Evolutionary conservation across 2,797 vertebrate genomes (phyloP).

Genomic region (Manis crassicaudata): DNA sequence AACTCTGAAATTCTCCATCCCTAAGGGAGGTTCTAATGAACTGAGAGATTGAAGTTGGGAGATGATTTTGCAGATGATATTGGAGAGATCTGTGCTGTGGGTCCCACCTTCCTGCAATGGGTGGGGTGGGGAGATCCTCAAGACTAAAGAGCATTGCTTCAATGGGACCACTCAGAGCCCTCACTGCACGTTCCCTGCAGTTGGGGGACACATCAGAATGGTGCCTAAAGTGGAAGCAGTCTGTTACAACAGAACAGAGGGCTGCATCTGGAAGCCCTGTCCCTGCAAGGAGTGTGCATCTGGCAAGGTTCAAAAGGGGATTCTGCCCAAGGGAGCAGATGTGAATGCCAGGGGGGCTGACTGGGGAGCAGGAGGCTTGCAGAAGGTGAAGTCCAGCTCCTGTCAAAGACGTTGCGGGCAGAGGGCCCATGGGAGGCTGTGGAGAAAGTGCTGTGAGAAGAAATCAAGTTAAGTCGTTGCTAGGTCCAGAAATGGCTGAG

Average conservation of each 20-base stretch:
- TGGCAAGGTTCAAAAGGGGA: background rate
- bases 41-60: background rate
- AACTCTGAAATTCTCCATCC: background rate
- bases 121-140: background rate
- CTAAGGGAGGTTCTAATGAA: background rate
- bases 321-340: background rate
- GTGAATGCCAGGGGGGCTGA: background rate
- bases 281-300: background rate
- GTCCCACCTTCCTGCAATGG: background rate
- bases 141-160: background rate
- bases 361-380: background rate
- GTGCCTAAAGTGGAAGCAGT: background rate
- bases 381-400: background rate
- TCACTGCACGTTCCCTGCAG: background rate
- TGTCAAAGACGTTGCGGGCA: background rate
- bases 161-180: fast-evolving
- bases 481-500: background rate
- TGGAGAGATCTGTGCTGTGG: background rate
- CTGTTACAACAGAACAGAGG: background rate
- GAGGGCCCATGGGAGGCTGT: background rate
- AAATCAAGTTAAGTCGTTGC: background rate
- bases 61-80: background rate
- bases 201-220: background rate
- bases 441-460: background rate
- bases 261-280: too few species aligned